Conservation (phyloP, 2,797 vertebrate genomes). For the Peromyscus eremicus region DNA sequence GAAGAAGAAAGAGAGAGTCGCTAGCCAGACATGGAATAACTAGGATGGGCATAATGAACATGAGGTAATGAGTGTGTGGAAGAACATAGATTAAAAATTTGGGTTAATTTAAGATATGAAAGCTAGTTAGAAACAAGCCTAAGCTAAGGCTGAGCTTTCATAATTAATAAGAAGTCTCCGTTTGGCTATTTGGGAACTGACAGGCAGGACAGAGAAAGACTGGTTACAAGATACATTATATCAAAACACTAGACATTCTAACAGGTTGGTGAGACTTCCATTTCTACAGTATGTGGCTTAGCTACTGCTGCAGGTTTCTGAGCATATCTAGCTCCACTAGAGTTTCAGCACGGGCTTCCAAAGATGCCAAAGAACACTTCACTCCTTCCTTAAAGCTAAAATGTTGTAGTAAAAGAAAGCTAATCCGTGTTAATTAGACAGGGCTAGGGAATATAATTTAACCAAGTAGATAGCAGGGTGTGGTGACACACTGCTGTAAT, state of each 20-base stretch:
- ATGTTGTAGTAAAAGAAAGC: neutral
- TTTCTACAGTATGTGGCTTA: neutral
- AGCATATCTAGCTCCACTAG: neutral
- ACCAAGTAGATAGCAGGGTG: neutral
- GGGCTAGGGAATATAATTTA: neutral
- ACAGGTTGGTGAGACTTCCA: neutral
- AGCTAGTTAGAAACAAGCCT: neutral
- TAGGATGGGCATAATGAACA: neutral
- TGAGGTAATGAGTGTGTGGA: neutral
- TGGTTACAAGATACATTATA: neutral
- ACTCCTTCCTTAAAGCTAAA: neutral
- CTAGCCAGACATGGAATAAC: neutral
- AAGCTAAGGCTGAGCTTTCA: neutral
- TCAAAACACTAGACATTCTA: slow-evolving; percentile 9
- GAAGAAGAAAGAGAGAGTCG: neutral
- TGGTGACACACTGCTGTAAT: neutral
- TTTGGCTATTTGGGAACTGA: neutral
- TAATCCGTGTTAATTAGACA: slow-evolving; percentile 14
- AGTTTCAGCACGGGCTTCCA: slow-evolving; percentile 11
- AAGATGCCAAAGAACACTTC: slow-evolving; percentile 56
- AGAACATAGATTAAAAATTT: neutral
- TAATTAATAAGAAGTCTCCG: neutral
- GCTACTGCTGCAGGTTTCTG: neutral
- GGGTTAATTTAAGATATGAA: neutral
- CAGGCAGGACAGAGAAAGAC: neutral